These are phyloP conservation scores for Actinernus sp. DNA, from an alignment of 92 coral and sea anemone genomes.

Conservation along the genomic window DNA sequence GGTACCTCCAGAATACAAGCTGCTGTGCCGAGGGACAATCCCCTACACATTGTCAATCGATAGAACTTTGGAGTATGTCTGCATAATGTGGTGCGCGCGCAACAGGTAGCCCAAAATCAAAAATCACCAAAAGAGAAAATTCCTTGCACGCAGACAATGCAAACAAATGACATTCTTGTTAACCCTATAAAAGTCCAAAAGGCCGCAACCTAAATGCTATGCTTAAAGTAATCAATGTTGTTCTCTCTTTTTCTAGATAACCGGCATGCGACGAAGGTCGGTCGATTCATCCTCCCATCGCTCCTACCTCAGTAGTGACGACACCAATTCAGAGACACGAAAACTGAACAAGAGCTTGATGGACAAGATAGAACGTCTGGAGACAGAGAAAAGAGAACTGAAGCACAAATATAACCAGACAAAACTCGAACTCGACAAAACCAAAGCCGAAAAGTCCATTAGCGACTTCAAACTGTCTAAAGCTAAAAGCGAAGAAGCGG, in stretches of 20 bases:
- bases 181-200: too few relatives aligned
- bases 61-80: too few relatives aligned
- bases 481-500: conserved; percentile 35
- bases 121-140: too few relatives aligned
- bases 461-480: conserved; percentile 20
- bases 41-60: too few relatives aligned
- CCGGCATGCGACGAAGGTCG: conserved; percentile 34
- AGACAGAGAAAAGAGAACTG: conserved; percentile 59
- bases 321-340: conserved; percentile 21
- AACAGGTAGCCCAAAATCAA: too few relatives aligned
- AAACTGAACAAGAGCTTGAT: conserved; percentile 31
- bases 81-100: too few relatives aligned
- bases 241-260: conserved; percentile 20
- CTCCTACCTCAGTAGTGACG: conserved; percentile 10
- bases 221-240: too few relatives aligned
- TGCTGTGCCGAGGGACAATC: too few relatives aligned
- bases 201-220: too few relatives aligned
- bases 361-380: conserved; percentile 50
- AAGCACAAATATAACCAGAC: conserved; percentile 43
- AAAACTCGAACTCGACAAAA: conserved; percentile 35
- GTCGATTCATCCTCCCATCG: conserved; percentile 26
- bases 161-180: too few relatives aligned
- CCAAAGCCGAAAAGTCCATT: conserved; percentile 29
- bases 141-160: too few relatives aligned
- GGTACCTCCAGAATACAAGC: too few relatives aligned